Evolutionary conservation across 2,888 invertebrate genomes (phyloP).

Genomic region (Sisyra terminalis): DNA sequence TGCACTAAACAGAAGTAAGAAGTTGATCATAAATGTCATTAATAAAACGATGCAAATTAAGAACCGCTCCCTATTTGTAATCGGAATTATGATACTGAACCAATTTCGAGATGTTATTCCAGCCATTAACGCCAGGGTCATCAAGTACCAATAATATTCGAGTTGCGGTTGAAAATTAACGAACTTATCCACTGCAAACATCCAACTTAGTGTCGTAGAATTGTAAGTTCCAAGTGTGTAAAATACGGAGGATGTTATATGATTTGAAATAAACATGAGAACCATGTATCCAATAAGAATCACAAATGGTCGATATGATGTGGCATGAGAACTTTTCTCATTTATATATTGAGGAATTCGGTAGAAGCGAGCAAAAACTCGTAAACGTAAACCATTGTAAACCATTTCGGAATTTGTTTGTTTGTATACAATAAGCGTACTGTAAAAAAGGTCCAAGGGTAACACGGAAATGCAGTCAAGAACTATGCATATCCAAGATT

Average conservation of each 20-base stretch:
- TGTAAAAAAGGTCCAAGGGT: conserved; percentile 12
- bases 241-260: conserved; percentile 8
- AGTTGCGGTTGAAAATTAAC: conserved; percentile 9
- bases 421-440: conserved; percentile 7
- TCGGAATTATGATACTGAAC: not conserved
- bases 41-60: conserved; percentile 11
- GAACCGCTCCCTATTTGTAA: conserved; percentile 7
- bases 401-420: conserved; percentile 7
- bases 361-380: conserved; percentile 4
- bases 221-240: too few relatives aligned
- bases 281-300: conserved; percentile 10
- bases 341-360: conserved; percentile 9
- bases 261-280: conserved; percentile 10
- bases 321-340: conserved; percentile 8
- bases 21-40: conserved; percentile 11
- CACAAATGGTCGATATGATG: conserved; percentile 9
- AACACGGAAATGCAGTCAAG: conserved; percentile 11
- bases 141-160: conserved; percentile 5
- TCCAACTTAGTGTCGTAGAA: too few relatives aligned
- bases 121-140: too few relatives aligned
- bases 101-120: not conserved
- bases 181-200: conserved; percentile 1
- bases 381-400: conserved; percentile 6
- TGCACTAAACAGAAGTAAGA: conserved; percentile 13
- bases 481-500: conserved; percentile 4